These are phyloP conservation scores for Campoletis sonorensis DNA, from an alignment of 1,140 invertebrate genomes.

Conservation along the genomic window DNA sequence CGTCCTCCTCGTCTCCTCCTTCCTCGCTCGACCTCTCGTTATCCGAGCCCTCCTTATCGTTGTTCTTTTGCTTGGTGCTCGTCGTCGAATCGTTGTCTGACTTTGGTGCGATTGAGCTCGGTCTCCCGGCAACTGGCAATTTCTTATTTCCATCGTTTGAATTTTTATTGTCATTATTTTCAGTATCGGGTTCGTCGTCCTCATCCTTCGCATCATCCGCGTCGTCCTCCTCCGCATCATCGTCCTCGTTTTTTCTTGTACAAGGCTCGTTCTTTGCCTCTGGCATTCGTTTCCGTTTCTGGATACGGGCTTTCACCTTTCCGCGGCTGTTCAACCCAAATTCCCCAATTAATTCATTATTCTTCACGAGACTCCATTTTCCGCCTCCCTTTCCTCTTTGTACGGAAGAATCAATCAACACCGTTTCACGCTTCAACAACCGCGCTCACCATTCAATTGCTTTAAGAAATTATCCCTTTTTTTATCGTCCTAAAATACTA, in stretches of 20 bases:
- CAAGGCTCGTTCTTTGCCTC: constrained; percentile 4
- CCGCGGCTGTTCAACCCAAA: constrained; percentile 4
- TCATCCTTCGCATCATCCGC: not conserved
- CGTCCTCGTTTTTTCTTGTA: constrained; percentile 15
- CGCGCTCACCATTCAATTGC: not conserved
- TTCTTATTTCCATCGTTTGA: constrained; percentile 13
- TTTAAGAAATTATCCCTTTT: too few species aligned
- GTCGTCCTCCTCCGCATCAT: not conserved
- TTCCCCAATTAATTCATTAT: constrained; percentile 2
- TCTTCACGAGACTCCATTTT: not conserved
- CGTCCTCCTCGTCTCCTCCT: not conserved
- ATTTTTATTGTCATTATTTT: constrained; percentile 24
- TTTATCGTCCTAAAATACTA: too few species aligned
- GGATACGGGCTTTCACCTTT: constrained; percentile 27
- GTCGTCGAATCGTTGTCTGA: not conserved
- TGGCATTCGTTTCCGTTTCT: constrained; percentile 18
- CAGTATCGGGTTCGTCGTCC: constrained; percentile 3
- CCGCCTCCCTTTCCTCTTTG: not conserved
- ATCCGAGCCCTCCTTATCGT: not conserved
- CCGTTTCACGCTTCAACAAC: not conserved
- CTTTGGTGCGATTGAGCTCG: not conserved
- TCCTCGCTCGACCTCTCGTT: not conserved
- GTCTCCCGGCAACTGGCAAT: not conserved
- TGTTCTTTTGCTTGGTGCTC: not conserved
- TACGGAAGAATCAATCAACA: not conserved